Conservation (phyloP, 1,140 invertebrate genomes). For the Drosophila leontia region DNA sequence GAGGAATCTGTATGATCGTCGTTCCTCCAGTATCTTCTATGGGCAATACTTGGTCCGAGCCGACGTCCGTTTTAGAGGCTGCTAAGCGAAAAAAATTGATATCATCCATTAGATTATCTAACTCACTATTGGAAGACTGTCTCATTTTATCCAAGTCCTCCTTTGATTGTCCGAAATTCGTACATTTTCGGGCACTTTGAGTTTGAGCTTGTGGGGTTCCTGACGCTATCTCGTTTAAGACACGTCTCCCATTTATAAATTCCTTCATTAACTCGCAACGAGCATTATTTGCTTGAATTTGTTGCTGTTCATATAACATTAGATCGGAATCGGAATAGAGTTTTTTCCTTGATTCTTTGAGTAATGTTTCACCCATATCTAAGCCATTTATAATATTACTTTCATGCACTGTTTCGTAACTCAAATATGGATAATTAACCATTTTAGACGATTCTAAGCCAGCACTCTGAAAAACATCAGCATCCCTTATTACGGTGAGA, state of each 20-base stretch:
- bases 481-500: background rate
- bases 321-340: slow-evolving; percentile 66
- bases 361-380: slow-evolving; percentile 1
- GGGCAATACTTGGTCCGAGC: slow-evolving; percentile 53
- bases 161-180: background rate
- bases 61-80: slow-evolving; percentile 67
- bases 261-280: slow-evolving; percentile 64
- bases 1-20: background rate
- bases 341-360: slow-evolving; percentile 17
- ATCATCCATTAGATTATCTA: slow-evolving; percentile 44
- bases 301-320: slow-evolving; percentile 65
- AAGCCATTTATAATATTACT: slow-evolving; percentile 11
- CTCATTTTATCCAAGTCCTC: background rate
- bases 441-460: slow-evolving; percentile 4
- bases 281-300: slow-evolving; percentile 68
- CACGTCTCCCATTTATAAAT: slow-evolving; percentile 64
- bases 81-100: slow-evolving; percentile 75
- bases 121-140: slow-evolving; percentile 21
- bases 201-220: slow-evolving; percentile 20
- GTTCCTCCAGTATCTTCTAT: slow-evolving; percentile 79
- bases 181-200: slow-evolving; percentile 10
- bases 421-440: slow-evolving; percentile 15
- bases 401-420: slow-evolving; percentile 24
- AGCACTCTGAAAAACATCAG: slow-evolving; percentile 28
- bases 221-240: slow-evolving; percentile 53